phyloP scores from a whole-genome alignment of 2,797 vertebrate species.

The Octomys mimax region DNA sequence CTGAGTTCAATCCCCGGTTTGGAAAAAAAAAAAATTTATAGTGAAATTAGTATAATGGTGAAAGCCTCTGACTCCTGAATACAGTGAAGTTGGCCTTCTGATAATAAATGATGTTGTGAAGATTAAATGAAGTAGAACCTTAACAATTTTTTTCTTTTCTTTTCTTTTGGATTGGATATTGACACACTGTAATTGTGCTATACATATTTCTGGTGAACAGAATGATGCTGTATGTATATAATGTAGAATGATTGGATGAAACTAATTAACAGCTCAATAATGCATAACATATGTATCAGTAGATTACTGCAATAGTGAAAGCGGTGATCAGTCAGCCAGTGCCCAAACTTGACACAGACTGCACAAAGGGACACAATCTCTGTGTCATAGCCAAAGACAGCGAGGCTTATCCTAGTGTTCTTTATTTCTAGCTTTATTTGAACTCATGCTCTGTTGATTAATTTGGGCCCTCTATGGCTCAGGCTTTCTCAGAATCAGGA shows the following conservation, averaged over 20 bases:
- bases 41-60: not conserved
- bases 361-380: not conserved
- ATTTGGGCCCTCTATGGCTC: not conserved
- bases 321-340: not conserved
- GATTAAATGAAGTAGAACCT: not conserved
- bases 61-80: not conserved
- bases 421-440: not conserved
- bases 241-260: not conserved
- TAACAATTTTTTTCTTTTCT: not conserved
- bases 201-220: not conserved
- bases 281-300: not conserved
- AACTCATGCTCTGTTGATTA: not conserved
- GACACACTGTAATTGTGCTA: not conserved
- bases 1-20: too few species aligned
- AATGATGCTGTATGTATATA: not conserved
- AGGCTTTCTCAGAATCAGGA: constrained; percentile 10
- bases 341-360: not conserved
- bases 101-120: not conserved
- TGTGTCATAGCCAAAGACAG: not conserved
- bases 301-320: not conserved
- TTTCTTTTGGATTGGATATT: not conserved
- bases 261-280: not conserved
- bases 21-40: not conserved
- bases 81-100: not conserved
- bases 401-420: not conserved